phyloP scores from a whole-genome alignment of 2,113 vertebrate species.

The Gavia stellata region DNA sequence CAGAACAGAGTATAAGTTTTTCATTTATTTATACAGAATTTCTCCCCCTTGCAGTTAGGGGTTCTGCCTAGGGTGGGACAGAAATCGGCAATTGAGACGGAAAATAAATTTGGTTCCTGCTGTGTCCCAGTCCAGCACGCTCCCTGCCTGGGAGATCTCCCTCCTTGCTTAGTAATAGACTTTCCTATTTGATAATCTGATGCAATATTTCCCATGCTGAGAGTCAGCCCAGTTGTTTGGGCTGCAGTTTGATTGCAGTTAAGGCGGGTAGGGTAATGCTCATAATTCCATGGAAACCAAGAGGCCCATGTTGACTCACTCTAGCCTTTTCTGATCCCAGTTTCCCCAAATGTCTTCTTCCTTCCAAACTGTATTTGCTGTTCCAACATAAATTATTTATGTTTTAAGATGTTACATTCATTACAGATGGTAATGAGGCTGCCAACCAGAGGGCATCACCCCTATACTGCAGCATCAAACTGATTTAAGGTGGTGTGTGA shows the following conservation, averaged over 20 bases:
- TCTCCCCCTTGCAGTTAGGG: not conserved
- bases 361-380: not conserved
- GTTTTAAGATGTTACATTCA: not conserved
- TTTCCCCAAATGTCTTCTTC: not conserved
- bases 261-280: not conserved
- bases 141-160: not conserved
- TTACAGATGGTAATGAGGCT: not conserved
- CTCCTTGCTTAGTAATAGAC: not conserved
- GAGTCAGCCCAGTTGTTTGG: accelerated
- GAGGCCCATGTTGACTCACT: not conserved
- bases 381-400: conserved; percentile 9
- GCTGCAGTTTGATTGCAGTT: not conserved
- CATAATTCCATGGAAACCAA: not conserved
- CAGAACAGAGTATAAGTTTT: not conserved
- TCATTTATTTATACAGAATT: conserved; percentile 1
- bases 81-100: not conserved
- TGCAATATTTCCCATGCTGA: not conserved
- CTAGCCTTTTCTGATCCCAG: not conserved
- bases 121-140: not conserved
- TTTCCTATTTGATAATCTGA: not conserved
- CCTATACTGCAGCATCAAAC: not conserved
- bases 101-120: not conserved
- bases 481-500: not conserved
- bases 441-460: not conserved
- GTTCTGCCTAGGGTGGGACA: not conserved